Evolutionary conservation across 2,888 invertebrate genomes (phyloP), one percentile per base, ranked within the genome.

Genomic region (Troilus luridus): DNA sequence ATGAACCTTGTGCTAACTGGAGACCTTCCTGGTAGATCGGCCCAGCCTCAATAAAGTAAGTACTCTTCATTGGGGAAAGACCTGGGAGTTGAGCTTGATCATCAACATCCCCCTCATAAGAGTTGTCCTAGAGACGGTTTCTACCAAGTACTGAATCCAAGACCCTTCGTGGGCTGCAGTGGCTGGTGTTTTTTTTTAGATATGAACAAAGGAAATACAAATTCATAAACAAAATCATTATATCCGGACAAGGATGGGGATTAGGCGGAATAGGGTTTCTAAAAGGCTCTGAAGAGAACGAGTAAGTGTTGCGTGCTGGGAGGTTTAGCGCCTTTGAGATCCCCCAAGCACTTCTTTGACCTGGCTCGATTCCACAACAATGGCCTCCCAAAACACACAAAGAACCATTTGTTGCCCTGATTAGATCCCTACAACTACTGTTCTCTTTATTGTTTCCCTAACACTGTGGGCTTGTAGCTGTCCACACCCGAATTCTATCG

Each of bases 341-440:
- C 19, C 19, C 17, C 72, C 17, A 77, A 17, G 27, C 27, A 2
- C 41, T 27, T 27, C 72, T 77, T 77, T 77, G 72, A 41, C 72
- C 72, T 8, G 72, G 41, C 14, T 19, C 72, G 41, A 77, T 77
- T 14, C 72, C 10, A 17, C 27, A 77, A 77, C 72, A 77, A 77
- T 77, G 19, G 72, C 1, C 17, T 77, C 72, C 27, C 27, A 77
- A 77, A 77, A 77, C 72, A 77, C 72, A 77, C 72, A 77, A 77
- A 77, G 72, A 77, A 77, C 72, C 72, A 77, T 77, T 77, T 77
- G 72, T 77, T 77, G 72, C 72, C 0, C 72, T 77, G 72, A 77
- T 77, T 77, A 77, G 72, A 77, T 77, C 41, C 41, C 72, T 41
- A 41, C 27, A 41, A 14, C 72, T 77, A 77, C 72, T 41, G 17